Percentiles rank a stretch among this genome's conserved stretches.
Conservation (phyloP, 1,140 invertebrate genomes). For the silkworm (Bombyx mori) region ASM3026992v2 NC_085131.1:7660501-7661000, state of each 20-base stretch:
- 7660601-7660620: no score
- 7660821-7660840: conserved; percentile 41
- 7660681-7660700: no score
- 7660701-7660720: not conserved
- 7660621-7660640: no score
- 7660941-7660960: conserved; percentile 38
- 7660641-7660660: no score
- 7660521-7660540: conserved; percentile 8
- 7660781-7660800: conserved; percentile 39
- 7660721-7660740: conserved; percentile 22
- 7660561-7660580: no score
- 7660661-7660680: no score
- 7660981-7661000: conserved; percentile 35
- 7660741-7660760: conserved; percentile 20
- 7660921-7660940: conserved; percentile 39
- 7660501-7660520: conserved; percentile 35
- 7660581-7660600: no score
- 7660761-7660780: conserved; percentile 31
- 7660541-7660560: not conserved
- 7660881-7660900: conserved; percentile 42
- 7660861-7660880: conserved; percentile 43
- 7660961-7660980: conserved; percentile 35
- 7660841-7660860: conserved; percentile 41
- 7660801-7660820: conserved; percentile 38
- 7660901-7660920: conserved; percentile 39